A percentile compares a stretch with the other conserved stretches of the same genome.
These are phyloP conservation scores for Eciton burchellii DNA, from an alignment of 1,140 invertebrate species.

Conservation along the genomic window DNA sequence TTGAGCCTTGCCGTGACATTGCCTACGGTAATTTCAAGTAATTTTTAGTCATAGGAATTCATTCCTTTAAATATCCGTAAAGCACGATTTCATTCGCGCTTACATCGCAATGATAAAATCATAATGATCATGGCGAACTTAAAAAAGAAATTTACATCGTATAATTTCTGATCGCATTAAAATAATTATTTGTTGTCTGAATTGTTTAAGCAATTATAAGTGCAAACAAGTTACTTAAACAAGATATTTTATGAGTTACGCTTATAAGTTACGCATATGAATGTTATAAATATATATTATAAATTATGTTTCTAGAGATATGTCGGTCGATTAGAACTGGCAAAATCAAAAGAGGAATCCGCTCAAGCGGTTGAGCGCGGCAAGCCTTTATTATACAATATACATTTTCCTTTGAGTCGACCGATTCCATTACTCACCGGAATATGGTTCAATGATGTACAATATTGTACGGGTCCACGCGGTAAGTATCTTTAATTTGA, in stretches of 20 bases:
- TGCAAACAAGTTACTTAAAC: no score
- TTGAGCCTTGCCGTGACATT: constrained; percentile 74
- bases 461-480: constrained; percentile 74
- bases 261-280: no score
- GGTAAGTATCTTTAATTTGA: constrained; percentile 62
- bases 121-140: neutral
- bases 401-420: constrained; percentile 79
- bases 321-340: constrained; percentile 79
- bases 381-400: constrained; percentile 75
- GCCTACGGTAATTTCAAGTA: constrained; percentile 70
- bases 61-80: neutral
- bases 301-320: constrained; percentile 74
- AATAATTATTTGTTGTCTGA: neutral
- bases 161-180: neutral
- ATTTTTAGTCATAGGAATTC: neutral
- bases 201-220: neutral
- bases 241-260: no score
- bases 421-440: constrained; percentile 78
- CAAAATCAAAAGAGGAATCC: constrained; percentile 73
- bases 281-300: no score
- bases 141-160: neutral
- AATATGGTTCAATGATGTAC: constrained; percentile 76
- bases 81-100: neutral
- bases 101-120: neutral
- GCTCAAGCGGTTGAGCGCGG: constrained; percentile 69